Evolutionary conservation across 2,888 invertebrate species (phyloP).

Genomic region (Drosophila demipolita): DNA sequence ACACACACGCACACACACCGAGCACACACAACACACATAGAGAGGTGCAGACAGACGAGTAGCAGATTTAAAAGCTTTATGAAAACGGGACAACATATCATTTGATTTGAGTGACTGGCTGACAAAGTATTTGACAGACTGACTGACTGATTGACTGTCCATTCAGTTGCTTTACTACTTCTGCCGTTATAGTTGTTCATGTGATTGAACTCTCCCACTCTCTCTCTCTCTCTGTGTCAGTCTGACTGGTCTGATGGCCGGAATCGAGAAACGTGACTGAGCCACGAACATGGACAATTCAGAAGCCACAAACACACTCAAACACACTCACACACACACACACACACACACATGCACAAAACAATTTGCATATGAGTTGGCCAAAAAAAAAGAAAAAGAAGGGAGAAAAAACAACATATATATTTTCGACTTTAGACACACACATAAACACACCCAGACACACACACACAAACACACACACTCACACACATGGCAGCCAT

Average conservation of each 20-base stretch:
- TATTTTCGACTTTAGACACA: constrained; percentile 52
- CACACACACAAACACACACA: constrained; percentile 18
- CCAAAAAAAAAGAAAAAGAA: constrained; percentile 33
- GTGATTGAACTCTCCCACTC: constrained; percentile 55
- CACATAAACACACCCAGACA: constrained; percentile 32
- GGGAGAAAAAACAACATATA: constrained; percentile 39
- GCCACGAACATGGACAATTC: constrained; percentile 72
- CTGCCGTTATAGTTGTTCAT: constrained; percentile 28
- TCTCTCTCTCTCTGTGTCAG: background rate
- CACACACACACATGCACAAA: constrained; percentile 15
- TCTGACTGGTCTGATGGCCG: constrained; percentile 38
- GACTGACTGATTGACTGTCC: constrained; percentile 62
- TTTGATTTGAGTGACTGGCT: constrained; percentile 50
- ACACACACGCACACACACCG: constrained; percentile 1
- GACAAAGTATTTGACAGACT: constrained; percentile 62
- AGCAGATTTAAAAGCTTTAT: constrained; percentile 64
- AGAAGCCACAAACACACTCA: constrained; percentile 39
- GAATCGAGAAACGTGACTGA: constrained; percentile 65
- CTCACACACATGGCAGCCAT: constrained; percentile 60
- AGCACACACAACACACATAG: constrained; percentile 1
- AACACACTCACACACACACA: constrained; percentile 26
- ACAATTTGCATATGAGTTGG: constrained; percentile 74
- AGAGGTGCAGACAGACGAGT: constrained; percentile 47
- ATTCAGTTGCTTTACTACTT: constrained; percentile 31
- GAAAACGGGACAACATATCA: constrained; percentile 35